Evolutionary conservation across 1,140 invertebrate species (phyloP), one percentile per base, ranked within the genome.

Genomic region (Solenopsis fugax): DNA sequence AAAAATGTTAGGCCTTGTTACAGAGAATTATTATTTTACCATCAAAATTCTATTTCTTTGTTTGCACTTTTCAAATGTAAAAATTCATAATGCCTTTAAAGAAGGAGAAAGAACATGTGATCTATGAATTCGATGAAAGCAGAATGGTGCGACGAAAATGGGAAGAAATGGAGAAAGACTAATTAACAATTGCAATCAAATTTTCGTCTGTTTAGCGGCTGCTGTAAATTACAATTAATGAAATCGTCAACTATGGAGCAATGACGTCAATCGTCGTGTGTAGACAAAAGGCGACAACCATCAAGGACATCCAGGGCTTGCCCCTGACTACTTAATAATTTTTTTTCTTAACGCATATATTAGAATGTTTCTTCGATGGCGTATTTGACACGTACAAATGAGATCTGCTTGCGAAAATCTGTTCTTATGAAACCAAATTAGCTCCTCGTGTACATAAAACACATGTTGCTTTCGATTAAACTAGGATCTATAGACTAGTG

Each of bases 141-240:
- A 41, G 54, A 52, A 21, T 5, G 24, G 2, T 18, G 12, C 18
- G 4, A 24, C 10, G 29, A 13, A 75, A 29, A 78, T 45, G 10
- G 5, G 4, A 72, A 56, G 9, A 21, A 54, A 82, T 50, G 34
- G 0, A 50, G 45, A 82, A 45, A 85, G 48, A 21, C 50, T 37
- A 72, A 56, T 84, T 45, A 58, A 65, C 50, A 87, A 85, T 90
- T 89, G n/a, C 80, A 90, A 90, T 91, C 78, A 54, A 76, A 88
- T 86, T 88, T 91, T 90, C 13, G 62, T 86, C 77, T 88, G 67
- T 90, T 67, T 75, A 29, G 48, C 37, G 78, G 77, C 45, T 82
- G 52, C 67, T 81, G 64, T 73, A 65, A 88, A 92, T 91, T 87
- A 91, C 84, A 88, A 92, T 92, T 91, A 92, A 93, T 93, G 88